These are phyloP conservation scores for Spongia lamella DNA, from an alignment of 37 sponge, comb jelly and placozoan genomes.

Conservation along the genomic window DNA sequence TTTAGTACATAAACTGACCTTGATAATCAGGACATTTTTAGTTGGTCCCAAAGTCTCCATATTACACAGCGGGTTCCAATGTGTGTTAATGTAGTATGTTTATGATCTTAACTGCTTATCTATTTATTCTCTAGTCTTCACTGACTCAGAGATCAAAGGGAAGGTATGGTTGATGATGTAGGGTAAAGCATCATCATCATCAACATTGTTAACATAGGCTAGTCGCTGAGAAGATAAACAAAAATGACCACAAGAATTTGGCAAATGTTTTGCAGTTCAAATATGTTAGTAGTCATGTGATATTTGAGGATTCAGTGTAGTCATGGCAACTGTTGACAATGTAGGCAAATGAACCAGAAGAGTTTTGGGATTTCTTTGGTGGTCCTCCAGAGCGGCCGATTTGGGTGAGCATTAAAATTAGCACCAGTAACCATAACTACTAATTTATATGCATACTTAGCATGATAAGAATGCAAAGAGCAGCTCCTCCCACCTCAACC, in stretches of 20 bases:
- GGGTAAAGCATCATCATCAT: not conserved
- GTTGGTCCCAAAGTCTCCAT: too few species aligned
- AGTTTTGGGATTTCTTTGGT: slow-evolving; percentile 80
- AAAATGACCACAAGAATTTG: slow-evolving; percentile 80
- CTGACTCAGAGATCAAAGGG: not conserved
- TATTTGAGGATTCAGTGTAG: slow-evolving; percentile 7
- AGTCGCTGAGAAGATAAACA: slow-evolving; percentile 90
- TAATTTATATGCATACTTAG: not conserved
- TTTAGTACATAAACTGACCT: too few species aligned
- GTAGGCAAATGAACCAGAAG: slow-evolving; percentile 79
- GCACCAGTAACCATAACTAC: slow-evolving; percentile 1
- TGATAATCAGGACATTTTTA: too few species aligned
- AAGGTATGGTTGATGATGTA: not conserved
- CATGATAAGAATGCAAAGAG: not conserved
- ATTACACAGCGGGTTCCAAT: too few species aligned
- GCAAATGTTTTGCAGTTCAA: slow-evolving; percentile 47
- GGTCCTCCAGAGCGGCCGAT: slow-evolving; percentile 48
- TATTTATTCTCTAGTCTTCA: slow-evolving; percentile 5
- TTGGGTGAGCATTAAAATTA: slow-evolving; percentile 16
- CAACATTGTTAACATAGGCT: slow-evolving; percentile 58
- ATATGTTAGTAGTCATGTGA: slow-evolving; percentile 31
- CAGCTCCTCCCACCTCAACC: not conserved
- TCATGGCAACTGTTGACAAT: not conserved
- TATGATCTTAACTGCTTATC: not conserved
- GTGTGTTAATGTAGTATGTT: not conserved